A percentile compares a stretch with the other conserved stretches of the same genome.
Evolutionary conservation across 2,113 vertebrate species (phyloP).

Genomic region (Blennius ocellaris): DNA sequence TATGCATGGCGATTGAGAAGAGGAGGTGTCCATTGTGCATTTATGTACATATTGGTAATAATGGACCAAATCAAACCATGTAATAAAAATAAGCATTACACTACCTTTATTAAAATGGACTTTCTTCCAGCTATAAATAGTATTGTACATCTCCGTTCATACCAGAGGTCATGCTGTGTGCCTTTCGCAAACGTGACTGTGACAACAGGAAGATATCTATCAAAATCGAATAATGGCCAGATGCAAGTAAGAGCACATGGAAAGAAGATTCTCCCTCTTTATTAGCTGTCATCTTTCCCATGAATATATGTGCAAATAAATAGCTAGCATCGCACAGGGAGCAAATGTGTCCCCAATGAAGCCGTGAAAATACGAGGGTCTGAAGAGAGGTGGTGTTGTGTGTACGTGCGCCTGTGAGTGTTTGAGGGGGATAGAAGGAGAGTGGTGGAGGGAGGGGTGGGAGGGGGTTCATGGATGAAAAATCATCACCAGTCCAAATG

Average conservation of each 20-base stretch:
- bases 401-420: constrained; percentile 1
- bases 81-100: constrained; percentile 66
- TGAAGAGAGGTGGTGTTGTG: constrained; percentile 74
- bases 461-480: constrained; percentile 84
- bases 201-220: constrained; percentile 78
- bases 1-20: constrained; percentile 53
- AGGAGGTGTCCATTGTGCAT: constrained; percentile 41
- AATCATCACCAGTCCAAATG: constrained; percentile 90
- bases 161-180: constrained; percentile 49
- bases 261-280: constrained; percentile 90
- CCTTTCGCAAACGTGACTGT: constrained; percentile 30
- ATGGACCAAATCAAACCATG: constrained; percentile 58
- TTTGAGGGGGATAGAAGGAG: constrained; percentile 20
- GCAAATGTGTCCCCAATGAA: constrained; percentile 92
- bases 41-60: constrained; percentile 61
- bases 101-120: constrained; percentile 53
- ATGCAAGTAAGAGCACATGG: constrained; percentile 92
- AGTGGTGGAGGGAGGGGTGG: constrained; percentile 51
- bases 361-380: constrained; percentile 77
- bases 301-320: constrained; percentile 99
- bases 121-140: constrained; percentile 66
- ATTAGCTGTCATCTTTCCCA: constrained; percentile 95
- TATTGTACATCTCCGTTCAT: constrained; percentile 48
- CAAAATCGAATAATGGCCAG: constrained; percentile 85
- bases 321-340: constrained; percentile 91